Base-by-base conservation (phyloP, 1,140 invertebrate genomes). In the Cryptotermes secundus region DNA sequence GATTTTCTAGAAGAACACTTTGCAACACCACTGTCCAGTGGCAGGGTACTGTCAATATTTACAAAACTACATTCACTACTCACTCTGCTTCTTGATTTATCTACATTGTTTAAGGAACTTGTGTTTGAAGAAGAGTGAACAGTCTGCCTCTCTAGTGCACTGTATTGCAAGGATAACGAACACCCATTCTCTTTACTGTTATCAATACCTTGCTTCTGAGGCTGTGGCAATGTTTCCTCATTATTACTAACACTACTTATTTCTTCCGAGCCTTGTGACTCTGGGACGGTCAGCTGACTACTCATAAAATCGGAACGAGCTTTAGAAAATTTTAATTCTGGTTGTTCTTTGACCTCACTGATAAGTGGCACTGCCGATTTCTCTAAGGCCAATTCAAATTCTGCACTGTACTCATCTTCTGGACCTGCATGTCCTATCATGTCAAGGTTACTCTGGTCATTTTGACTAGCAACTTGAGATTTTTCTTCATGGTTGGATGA, bases 221-320 rank as follows among this genome's bases (percentile, higher is more conserved):
- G 0, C 26, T 26, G 4, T 72, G 59, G 7, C 26, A 31, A n/a
- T 72, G 26, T n/a, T 31, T 72, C 7, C 14, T 31, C 59, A 72
- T 31, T 1, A 31, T n/a, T 6, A n/a, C 0, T n/a, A 65, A 31
- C 12, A n/a, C 59, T 65, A 26, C 14, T 26, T n/a, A 26, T 31
- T 72, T 72, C 59, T 72, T 26, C 14, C 31, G 26, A 6, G 31
- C 9, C 26, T 31, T 72, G 59, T n/a, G 31, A 59, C 3, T 35
- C 83, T n/a, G 42, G 38, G 14, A 22, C n/a, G 14, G 1, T 42
- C 31, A 90, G 85, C 79, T 90, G 88, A 53, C 87, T 88, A 34
- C 86, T 88, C 65, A 91, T 88, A 85, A 91, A 91, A 38, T 85
- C 87, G 26, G 88, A 89, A 14, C 90, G 86, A 34, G 90, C 90